phyloP scores from a whole-genome alignment of 1,140 invertebrate species.

The Eumeta japonica region DNA sequence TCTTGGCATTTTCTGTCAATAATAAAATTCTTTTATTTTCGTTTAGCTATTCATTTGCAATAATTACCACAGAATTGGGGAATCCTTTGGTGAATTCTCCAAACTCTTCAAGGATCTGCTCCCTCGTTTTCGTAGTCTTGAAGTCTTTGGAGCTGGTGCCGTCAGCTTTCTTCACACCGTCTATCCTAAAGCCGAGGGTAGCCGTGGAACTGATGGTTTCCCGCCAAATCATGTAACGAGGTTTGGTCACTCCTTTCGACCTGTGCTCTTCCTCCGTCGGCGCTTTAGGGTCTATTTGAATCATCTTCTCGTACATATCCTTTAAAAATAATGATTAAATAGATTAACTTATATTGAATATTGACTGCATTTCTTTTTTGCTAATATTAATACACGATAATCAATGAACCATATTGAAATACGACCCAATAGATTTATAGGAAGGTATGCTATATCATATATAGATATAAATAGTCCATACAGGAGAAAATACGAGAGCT shows the following conservation, averaged over 20 bases:
- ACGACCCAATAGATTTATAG: too few relatives aligned
- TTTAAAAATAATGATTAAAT: slow-evolving; percentile 42
- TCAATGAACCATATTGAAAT: too few relatives aligned
- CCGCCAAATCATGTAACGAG: slow-evolving; percentile 95
- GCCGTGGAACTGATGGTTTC: slow-evolving; percentile 96
- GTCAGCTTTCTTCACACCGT: slow-evolving; percentile 88
- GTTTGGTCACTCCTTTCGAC: slow-evolving; percentile 89
- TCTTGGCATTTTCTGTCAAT: too few relatives aligned
- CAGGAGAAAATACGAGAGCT: too few relatives aligned
- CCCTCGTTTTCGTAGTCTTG: slow-evolving; percentile 88
- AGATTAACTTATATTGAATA: too few relatives aligned
- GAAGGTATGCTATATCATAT: too few relatives aligned
- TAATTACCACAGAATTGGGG: slow-evolving; percentile 74
- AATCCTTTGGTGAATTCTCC: slow-evolving; percentile 80
- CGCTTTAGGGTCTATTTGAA: slow-evolving; percentile 87
- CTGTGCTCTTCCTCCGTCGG: slow-evolving; percentile 88
- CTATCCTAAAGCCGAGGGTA: slow-evolving; percentile 92
- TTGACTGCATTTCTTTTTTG: too few relatives aligned
- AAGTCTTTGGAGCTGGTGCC: slow-evolving; percentile 92
- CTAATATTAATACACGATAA: too few relatives aligned
- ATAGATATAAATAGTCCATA: too few relatives aligned
- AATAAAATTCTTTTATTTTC: too few relatives aligned
- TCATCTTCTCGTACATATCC: slow-evolving; percentile 99
- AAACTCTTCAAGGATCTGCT: slow-evolving; percentile 80
- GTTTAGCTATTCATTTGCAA: too few relatives aligned